Percentiles rank a stretch among this genome's conserved stretches.
Conservation (phyloP, 2,113 vertebrate genomes). For the Lutjanus erythropterus region DNA sequence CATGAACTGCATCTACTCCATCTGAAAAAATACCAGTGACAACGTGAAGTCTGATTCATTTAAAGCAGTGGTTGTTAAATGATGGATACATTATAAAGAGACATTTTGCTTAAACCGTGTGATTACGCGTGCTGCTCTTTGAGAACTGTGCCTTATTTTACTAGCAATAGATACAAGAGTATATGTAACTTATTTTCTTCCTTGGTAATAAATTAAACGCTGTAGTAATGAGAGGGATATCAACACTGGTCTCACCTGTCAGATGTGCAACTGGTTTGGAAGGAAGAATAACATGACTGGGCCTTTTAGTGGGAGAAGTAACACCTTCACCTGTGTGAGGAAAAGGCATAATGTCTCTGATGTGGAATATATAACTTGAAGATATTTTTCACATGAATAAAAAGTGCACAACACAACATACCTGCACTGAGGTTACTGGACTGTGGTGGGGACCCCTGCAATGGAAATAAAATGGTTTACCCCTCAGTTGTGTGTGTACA, state of each 20-base stretch:
- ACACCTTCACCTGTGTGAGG: conserved; percentile 6
- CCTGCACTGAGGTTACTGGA: conserved; percentile 28
- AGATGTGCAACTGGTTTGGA: conserved; percentile 83
- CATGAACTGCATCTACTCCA: conserved; percentile 29
- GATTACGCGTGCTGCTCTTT: background rate
- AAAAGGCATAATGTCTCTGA: conserved; percentile 3
- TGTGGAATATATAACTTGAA: background rate
- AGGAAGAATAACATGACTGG: conserved; percentile 16
- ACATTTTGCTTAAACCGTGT: background rate
- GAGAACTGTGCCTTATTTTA: background rate
- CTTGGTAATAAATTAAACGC: background rate
- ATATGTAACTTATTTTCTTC: background rate
- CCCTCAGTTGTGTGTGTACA: too few relatives aligned
- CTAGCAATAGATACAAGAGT: background rate
- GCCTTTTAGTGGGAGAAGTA: fast-evolving
- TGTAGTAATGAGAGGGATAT: background rate
- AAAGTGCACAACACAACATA: conserved; percentile 46
- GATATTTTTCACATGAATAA: background rate
- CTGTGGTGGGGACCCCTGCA: conserved; percentile 35
- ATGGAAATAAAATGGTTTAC: background rate
- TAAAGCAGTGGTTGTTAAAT: background rate
- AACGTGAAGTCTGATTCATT: background rate
- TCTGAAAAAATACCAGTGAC: conserved; percentile 44
- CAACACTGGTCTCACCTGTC: conserved; percentile 70
- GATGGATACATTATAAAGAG: background rate